Evolutionary conservation across 2,113 vertebrate genomes (phyloP).

Genomic region (Gopherus evgoodei): DNA sequence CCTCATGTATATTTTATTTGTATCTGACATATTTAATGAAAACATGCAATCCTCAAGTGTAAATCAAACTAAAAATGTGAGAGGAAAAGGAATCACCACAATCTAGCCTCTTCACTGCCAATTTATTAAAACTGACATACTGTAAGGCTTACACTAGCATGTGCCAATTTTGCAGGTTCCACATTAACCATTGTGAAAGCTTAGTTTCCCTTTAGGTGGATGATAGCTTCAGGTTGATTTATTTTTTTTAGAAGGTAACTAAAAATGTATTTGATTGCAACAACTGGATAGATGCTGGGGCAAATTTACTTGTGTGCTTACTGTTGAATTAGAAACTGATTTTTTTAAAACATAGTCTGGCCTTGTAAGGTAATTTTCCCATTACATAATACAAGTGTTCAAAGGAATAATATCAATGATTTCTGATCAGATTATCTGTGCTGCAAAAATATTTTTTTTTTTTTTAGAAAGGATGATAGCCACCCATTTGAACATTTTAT

Average conservation of each 20-base stretch:
- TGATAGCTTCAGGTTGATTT: background rate
- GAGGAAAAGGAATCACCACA: background rate
- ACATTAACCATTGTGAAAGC: background rate
- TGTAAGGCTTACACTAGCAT: background rate
- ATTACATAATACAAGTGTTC: accelerated
- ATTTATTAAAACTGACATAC: background rate
- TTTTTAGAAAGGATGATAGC: background rate
- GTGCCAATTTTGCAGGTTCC: accelerated
- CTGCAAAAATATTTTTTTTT: background rate
- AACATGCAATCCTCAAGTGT: background rate
- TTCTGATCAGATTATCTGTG: background rate
- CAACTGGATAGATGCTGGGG: background rate
- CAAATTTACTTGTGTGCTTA: background rate
- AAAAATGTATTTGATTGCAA: background rate
- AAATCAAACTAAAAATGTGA: background rate
- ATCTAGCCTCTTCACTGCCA: background rate
- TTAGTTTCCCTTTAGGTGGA: background rate
- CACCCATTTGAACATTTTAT: background rate
- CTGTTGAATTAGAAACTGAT: background rate
- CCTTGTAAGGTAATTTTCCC: background rate
- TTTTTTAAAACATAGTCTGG: background rate
- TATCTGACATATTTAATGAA: background rate
- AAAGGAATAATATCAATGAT: background rate
- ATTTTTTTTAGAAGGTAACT: background rate
- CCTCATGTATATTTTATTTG: background rate